A percentile compares a stretch with the other conserved stretches of the same genome.
Evolutionary conservation across 2,888 invertebrate genomes (phyloP).

Genomic region (Zele albiditarsus): DNA sequence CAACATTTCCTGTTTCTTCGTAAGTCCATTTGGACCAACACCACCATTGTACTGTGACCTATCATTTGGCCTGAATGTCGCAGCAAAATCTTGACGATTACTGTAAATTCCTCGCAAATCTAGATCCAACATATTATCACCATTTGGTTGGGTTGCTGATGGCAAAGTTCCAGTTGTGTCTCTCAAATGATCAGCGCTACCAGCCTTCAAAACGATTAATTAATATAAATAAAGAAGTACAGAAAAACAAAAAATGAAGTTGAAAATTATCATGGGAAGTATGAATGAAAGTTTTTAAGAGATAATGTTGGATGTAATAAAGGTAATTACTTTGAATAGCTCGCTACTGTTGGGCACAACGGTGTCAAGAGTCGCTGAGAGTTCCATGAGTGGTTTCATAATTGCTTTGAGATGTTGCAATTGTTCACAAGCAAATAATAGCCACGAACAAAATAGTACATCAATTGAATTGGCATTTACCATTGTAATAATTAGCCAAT

Average conservation of each 20-base stretch:
- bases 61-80: constrained; percentile 78
- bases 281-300: constrained; percentile 36
- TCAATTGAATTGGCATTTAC: constrained; percentile 78
- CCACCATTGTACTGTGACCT: constrained; percentile 72
- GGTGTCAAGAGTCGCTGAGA: constrained; percentile 87
- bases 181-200: constrained; percentile 65
- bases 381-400: constrained; percentile 90
- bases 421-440: constrained; percentile 90
- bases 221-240: neutral
- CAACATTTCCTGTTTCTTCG: constrained; percentile 88
- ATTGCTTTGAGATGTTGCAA: constrained; percentile 89
- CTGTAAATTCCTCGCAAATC: constrained; percentile 85
- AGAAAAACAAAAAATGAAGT: neutral
- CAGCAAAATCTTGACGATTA: constrained; percentile 85
- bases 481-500: constrained; percentile 81
- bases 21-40: constrained; percentile 85
- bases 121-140: constrained; percentile 74
- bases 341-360: constrained; percentile 77
- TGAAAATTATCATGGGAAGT: constrained; percentile 31
- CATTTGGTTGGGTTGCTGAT: constrained; percentile 54
- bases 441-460: constrained; percentile 88
- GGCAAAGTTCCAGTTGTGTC: constrained; percentile 56
- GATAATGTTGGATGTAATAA: neutral
- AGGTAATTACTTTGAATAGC: constrained; percentile 67
- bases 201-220: constrained; percentile 55